Evolutionary conservation across 2,797 vertebrate species (phyloP), one percentile per base, ranked within the genome.

Genomic region (Anabacerthia variegaticeps): DNA sequence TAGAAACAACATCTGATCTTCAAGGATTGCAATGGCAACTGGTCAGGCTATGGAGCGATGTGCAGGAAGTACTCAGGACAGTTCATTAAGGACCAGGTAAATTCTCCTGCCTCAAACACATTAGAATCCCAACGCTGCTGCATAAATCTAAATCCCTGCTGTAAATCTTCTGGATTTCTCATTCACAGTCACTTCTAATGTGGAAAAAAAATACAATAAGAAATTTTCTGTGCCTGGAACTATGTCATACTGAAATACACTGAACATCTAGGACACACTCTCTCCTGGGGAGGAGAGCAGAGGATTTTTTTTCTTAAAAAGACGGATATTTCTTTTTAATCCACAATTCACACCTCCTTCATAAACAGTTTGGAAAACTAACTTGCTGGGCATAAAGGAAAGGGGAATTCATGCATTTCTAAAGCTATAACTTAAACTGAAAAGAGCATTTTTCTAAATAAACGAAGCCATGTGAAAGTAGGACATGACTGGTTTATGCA

Each of bases 401-500:
- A 41, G 18, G 36, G 21, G 12, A 52, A 58, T 90, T 90, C 41
- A 51, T 2, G 2, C 28, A 19, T 39, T 74, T 69, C 66, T 39
- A 86, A 65, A 91, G 58, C 48, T 46, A 12, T 49, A 86, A 78
- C 52, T 82, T 79, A 72, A 52, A 26, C 20, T 32, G 73, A 89
- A 67, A 93, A 89, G 36, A 37, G 1, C 3, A n/a, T 67, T 95
- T 93, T 69, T 91, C 73, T 75, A 72, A 82, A 63, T n/a, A 73
- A 89, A 39, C 37, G 62, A 81, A 93, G 51, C 16, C 28, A 34
- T 2, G 23, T 27, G n/a, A 36, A 82, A 63, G 55, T 18, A 55
- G 19, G 51, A 24, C 49, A 68, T 2, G 51, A 43, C 19, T 39
- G 9, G 14, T 76, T 82, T 82, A 87, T 63, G 36, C 41, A 55